Conservation (phyloP, 2,113 vertebrate species). For the Chaetodon trifascialis region DNA sequence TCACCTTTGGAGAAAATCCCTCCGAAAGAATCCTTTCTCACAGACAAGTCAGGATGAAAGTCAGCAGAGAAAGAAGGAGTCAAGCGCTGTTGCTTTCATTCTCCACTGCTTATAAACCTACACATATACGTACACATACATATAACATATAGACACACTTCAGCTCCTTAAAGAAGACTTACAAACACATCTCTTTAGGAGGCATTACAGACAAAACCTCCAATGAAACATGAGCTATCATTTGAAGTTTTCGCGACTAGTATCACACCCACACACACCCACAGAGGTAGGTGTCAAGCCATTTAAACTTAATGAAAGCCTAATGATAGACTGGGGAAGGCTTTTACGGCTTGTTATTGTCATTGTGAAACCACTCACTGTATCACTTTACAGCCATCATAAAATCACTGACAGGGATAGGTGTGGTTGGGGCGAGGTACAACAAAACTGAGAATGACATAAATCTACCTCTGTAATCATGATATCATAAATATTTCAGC, state of each 20-base stretch:
- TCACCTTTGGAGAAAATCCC: constrained; percentile 61
- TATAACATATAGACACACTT: not conserved
- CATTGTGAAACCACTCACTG: constrained; percentile 73
- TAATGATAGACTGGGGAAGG: constrained; percentile 68
- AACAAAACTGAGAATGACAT: constrained; percentile 38
- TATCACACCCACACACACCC: constrained; percentile 20
- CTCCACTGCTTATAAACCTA: too few species aligned
- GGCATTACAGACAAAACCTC: not conserved
- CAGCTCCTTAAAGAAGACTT: not conserved
- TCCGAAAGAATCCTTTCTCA: constrained; percentile 24
- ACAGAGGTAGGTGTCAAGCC: constrained; percentile 55
- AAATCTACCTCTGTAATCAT: constrained; percentile 56
- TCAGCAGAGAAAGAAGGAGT: constrained; percentile 12
- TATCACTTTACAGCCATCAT: constrained; percentile 74
- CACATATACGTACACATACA: too few species aligned
- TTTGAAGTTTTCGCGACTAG: not conserved
- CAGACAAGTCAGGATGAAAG: constrained; percentile 16
- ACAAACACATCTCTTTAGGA: not conserved
- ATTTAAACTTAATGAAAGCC: constrained; percentile 74
- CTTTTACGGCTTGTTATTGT: constrained; percentile 74
- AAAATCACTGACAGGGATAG: constrained; percentile 62
- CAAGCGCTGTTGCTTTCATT: not conserved
- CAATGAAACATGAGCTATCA: constrained; percentile 40
- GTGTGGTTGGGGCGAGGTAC: constrained; percentile 45
- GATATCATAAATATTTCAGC: constrained; percentile 59